phyloP scores from a whole-genome alignment of 2,888 invertebrate genomes.

The Gymnocheta viridis region DNA sequence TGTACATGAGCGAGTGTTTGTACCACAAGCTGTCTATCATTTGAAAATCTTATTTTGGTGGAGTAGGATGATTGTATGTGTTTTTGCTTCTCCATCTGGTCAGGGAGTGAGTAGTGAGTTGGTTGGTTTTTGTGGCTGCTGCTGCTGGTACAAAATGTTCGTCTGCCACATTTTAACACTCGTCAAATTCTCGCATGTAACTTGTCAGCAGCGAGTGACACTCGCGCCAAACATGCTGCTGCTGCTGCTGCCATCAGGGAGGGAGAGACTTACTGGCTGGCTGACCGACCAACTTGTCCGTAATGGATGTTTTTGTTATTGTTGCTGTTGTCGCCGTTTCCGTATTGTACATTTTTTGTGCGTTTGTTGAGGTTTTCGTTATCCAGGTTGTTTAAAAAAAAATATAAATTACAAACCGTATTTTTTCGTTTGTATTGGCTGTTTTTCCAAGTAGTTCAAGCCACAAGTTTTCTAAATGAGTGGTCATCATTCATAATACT shows the following conservation, averaged over 20 bases:
- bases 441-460: conserved; percentile 53
- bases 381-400: conserved; percentile 20
- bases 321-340: conserved; percentile 39
- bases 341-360: conserved; percentile 55
- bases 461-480: conserved; percentile 61
- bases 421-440: conserved; percentile 33
- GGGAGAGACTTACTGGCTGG: conserved; percentile 15
- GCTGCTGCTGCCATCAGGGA: conserved; percentile 61
- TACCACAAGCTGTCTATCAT: conserved; percentile 68
- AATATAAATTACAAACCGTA: conserved; percentile 4
- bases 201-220: conserved; percentile 80
- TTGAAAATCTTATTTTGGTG: conserved; percentile 64
- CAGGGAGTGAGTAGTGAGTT: conserved; percentile 20
- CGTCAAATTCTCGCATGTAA: conserved; percentile 81
- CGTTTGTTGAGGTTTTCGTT: conserved; percentile 43
- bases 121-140: conserved; percentile 58
- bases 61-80: conserved; percentile 3
- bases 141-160: conserved; percentile 70
- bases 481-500: conserved; percentile 67
- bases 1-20: conserved; percentile 19
- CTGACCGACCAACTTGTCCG: conserved; percentile 52
- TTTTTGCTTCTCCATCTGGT: conserved; percentile 29
- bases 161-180: conserved; percentile 74
- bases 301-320: conserved; percentile 50
- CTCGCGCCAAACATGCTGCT: conserved; percentile 71